A percentile compares a stretch with the other conserved stretches of the same genome.
Conservation (phyloP, 2,113 vertebrate genomes). For the Setophaga kirtlandii region DNA sequence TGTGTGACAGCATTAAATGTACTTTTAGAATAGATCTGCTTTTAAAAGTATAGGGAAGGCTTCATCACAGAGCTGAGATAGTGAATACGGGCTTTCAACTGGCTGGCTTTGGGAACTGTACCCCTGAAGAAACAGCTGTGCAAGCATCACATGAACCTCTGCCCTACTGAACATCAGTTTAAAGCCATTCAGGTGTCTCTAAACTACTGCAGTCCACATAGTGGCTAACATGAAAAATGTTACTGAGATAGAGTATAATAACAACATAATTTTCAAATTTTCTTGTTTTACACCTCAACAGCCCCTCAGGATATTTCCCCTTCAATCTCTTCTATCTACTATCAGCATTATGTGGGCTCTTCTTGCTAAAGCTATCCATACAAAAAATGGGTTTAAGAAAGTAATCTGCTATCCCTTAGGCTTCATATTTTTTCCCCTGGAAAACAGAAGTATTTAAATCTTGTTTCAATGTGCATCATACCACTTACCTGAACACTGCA, state of each 20-base stretch:
- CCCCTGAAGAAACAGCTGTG: not conserved
- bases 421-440: accelerated
- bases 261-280: not conserved
- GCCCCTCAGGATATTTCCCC: not conserved
- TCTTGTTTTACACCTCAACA: not conserved
- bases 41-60: not conserved
- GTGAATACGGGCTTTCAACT: accelerated
- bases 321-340: not conserved
- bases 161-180: not conserved
- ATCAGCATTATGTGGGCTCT: not conserved
- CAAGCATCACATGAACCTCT: not conserved
- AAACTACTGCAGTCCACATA: not conserved
- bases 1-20: not conserved
- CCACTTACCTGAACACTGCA: not conserved
- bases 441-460: not conserved
- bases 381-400: not conserved
- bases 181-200: not conserved
- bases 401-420: not conserved
- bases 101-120: not conserved
- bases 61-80: not conserved
- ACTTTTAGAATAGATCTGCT: not conserved
- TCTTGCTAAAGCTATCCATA: not conserved
- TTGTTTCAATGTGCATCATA: not conserved
- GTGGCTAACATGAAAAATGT: not conserved
- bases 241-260: not conserved